phyloP scores from a whole-genome alignment of 2,797 vertebrate genomes.

The Gila robusta region DNA sequence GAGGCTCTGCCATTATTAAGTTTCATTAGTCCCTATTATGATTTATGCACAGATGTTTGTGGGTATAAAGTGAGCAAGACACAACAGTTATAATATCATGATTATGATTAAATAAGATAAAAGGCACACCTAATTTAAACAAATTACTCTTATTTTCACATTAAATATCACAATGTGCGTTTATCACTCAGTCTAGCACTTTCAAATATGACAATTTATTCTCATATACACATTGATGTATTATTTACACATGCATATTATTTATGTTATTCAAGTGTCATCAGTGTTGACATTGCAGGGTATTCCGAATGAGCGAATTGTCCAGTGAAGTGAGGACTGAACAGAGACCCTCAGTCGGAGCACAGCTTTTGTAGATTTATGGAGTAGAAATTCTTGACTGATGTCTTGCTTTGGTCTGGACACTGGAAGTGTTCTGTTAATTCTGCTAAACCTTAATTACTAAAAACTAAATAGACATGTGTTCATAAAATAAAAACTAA shows the following conservation, averaged over 20 bases:
- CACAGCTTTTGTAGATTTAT: neutral
- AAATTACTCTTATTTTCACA: too few species aligned
- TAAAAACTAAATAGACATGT: neutral
- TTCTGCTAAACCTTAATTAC: neutral
- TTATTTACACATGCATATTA: neutral
- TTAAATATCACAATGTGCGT: too few species aligned
- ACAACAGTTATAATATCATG: too few species aligned
- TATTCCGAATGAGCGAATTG: neutral
- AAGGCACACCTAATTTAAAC: too few species aligned
- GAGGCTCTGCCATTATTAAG: neutral
- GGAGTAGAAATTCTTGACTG: neutral
- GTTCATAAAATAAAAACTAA: neutral
- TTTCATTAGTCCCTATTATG: neutral
- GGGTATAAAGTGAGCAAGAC: too few species aligned
- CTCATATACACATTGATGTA: too few species aligned
- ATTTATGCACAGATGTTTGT: neutral
- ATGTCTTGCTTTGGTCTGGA: neutral
- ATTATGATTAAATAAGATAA: too few species aligned
- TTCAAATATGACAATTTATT: too few species aligned
- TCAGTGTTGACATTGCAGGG: neutral
- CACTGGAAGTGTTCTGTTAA: neutral
- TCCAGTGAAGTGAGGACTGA: neutral
- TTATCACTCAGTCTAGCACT: too few species aligned
- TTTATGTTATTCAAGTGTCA: neutral
- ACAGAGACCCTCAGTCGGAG: neutral